Percentiles rank a stretch among this genome's conserved stretches.
These are phyloP conservation scores for Lasiurus cinereus DNA, from an alignment of 2,113 vertebrate species.

Conservation along the genomic window DNA sequence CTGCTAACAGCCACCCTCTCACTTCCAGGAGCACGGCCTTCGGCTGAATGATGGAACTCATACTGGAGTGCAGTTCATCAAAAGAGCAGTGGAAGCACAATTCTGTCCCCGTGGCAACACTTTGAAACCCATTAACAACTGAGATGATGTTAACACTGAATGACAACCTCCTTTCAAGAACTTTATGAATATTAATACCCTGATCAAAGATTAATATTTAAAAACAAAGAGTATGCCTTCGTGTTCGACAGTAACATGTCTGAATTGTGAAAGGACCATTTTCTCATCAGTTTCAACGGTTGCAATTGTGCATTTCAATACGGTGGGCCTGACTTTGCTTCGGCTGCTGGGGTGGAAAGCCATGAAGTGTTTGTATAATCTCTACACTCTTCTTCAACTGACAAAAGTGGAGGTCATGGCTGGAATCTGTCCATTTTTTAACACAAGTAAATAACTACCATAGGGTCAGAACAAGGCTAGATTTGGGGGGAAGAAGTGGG, in stretches of 20 bases:
- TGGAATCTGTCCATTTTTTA: background rate
- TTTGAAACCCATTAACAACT: slow-evolving; percentile 58
- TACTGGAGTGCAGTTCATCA: fast-evolving
- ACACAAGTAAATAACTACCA: background rate
- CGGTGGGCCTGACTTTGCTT: background rate
- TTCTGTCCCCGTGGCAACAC: background rate
- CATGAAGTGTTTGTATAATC: background rate
- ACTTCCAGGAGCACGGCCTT: background rate
- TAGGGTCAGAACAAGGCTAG: background rate
- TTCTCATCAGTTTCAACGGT: slow-evolving; percentile 3
- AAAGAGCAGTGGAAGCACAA: slow-evolving; percentile 19
- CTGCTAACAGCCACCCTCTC: slow-evolving; percentile 30
- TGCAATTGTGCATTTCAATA: background rate
- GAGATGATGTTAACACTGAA: slow-evolving; percentile 47
- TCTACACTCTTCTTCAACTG: background rate
- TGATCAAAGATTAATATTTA: slow-evolving; percentile 69
- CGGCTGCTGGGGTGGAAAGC: background rate
- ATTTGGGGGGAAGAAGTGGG: background rate
- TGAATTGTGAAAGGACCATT: background rate
- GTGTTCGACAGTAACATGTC: background rate
- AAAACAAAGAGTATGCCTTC: slow-evolving; percentile 63
- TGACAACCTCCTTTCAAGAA: slow-evolving; percentile 65
- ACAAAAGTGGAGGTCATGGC: background rate
- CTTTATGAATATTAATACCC: slow-evolving; percentile 73
- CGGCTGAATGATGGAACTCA: background rate